phyloP scores from a whole-genome alignment of 2,888 invertebrate genomes.

The Muschampia staudingeri region DNA sequence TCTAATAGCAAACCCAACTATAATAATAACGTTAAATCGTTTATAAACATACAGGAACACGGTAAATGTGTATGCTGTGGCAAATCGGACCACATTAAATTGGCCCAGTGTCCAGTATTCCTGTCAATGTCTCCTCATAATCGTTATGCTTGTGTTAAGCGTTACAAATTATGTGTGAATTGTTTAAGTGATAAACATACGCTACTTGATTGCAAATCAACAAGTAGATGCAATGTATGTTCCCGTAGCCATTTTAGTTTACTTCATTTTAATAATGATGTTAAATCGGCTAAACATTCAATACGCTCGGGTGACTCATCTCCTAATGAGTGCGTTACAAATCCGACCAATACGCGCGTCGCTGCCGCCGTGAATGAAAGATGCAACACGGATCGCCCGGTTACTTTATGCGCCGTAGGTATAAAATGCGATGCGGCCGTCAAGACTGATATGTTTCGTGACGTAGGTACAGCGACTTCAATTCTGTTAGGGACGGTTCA shows the following conservation, averaged over 20 bases:
- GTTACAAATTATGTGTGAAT: conserved; percentile 7
- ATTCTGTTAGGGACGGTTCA: conserved; percentile 9
- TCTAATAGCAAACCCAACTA: conserved; percentile 9
- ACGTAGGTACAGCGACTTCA: neutral
- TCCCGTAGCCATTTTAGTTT: conserved; percentile 4
- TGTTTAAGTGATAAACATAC: conserved; percentile 28
- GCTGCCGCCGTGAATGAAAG: neutral
- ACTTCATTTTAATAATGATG: conserved; percentile 10
- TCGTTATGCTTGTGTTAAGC: conserved; percentile 23
- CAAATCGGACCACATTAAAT: conserved; percentile 5
- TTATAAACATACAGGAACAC: conserved; percentile 6
- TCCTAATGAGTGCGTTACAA: neutral
- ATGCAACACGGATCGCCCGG: neutral
- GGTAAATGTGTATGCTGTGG: conserved; percentile 12
- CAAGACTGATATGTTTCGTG: neutral
- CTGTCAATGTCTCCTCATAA: conserved; percentile 21
- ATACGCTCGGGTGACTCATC: neutral
- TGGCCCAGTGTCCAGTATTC: conserved; percentile 6
- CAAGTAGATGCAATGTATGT: neutral
- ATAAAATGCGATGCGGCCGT: neutral
- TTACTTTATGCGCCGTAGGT: neutral
- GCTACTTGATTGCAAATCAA: conserved; percentile 11
- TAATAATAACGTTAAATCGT: neutral
- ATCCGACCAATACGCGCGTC: neutral
- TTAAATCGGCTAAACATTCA: neutral